Evolutionary conservation across 2,888 invertebrate species (phyloP), one percentile per base, ranked within the genome.

Genomic region (Eremobia ochroleuca): DNA sequence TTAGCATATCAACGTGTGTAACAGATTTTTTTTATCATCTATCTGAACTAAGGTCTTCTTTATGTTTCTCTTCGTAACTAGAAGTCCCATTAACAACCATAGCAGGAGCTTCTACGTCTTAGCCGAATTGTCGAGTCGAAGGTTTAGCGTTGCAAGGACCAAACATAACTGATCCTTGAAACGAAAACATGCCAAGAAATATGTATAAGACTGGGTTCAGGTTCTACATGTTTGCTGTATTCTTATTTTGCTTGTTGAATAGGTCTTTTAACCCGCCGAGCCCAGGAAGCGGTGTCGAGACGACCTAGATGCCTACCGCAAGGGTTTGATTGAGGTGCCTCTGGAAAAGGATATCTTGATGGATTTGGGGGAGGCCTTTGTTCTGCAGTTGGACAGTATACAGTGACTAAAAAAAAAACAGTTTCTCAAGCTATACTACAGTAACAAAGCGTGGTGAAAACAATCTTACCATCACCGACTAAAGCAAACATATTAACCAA

Each of bases 401-500:
- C 4, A 15, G 43, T 15, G 43, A 15, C 4, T 0, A 15, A 15
- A 43, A 43, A 43, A 43, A 13, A 40, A 40, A n/a, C n/a, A n/a
- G n/a, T 40, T 6, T 40, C 40, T 11, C 40, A 40, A 40, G 0
- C 43, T 15, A 15, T 15, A 43, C 15, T 43, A 13, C 15, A 15
- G 43, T 43, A 25, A 31, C 46, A 67, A 5, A 34, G 25, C 25
- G 2, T 18, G 25, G 15, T 31, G 18, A 4, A 66, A 66, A 69
- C 37, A 71, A 62, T 37, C 46, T 74, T 31, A n/a, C 15, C 58
- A 58, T 34, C 9, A 77, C 46, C 15, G 13, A 65, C 25, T 1
- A 52, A 9, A 46, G 13, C 70, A 77, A 70, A 70, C 49, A 34
- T 61, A 52, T 28, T 8, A 59, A 64, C 46, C 18, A 68, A 64